phyloP scores from a whole-genome alignment of 1,140 invertebrate species.

The Caenorhabditis briggsae region DNA sequence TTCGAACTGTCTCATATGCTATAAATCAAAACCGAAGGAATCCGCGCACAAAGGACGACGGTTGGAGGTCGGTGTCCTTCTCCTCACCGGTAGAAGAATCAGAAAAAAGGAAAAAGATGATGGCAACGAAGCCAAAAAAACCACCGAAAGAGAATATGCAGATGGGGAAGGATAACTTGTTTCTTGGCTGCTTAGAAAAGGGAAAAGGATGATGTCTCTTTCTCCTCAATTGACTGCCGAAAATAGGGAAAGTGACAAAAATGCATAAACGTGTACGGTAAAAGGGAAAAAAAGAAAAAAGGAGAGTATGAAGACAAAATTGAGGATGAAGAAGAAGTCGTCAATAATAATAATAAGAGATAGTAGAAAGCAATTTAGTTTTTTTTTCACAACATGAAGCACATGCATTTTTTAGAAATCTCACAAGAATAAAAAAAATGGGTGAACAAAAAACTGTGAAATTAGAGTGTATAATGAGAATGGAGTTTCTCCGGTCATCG shows the following conservation, averaged over 20 bases:
- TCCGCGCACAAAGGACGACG: conserved; percentile 45
- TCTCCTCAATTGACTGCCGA: conserved; percentile 53
- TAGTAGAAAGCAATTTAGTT: background rate
- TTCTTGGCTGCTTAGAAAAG: background rate
- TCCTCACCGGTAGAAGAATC: background rate
- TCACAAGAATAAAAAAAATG: no score
- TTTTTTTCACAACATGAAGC: no score
- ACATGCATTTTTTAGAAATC: no score
- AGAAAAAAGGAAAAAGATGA: background rate
- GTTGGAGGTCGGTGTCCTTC: conserved; percentile 35
- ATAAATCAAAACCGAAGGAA: conserved; percentile 48
- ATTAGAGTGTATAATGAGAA: no score
- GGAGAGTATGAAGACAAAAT: conserved; percentile 12
- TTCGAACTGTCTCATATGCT: conserved; percentile 44
- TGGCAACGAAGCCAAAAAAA: conserved; percentile 21
- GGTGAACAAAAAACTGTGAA: no score
- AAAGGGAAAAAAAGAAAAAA: conserved; percentile 27
- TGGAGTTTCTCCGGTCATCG: background rate
- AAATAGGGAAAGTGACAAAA: conserved; percentile 44
- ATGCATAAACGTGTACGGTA: conserved; percentile 52
- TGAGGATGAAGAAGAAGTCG: background rate
- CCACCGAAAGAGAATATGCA: background rate
- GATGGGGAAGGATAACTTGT: conserved; percentile 30
- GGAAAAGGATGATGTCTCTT: conserved; percentile 38
- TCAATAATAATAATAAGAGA: background rate